Evolutionary conservation across 1,140 invertebrate species (phyloP).

Genomic region (Sycobia sp.): DNA sequence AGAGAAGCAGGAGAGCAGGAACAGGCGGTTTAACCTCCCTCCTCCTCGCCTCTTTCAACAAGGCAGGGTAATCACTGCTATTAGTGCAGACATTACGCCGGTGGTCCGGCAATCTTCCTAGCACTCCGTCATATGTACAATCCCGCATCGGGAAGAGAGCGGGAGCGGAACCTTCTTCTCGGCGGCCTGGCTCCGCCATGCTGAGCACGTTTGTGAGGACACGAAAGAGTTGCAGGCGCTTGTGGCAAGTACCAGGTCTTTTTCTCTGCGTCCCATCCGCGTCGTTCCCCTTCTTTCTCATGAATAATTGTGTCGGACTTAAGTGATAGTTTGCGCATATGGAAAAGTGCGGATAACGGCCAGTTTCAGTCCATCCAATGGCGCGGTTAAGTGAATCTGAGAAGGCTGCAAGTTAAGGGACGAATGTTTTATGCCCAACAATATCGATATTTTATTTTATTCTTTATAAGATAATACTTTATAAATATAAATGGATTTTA

Average conservation of each 20-base stretch:
- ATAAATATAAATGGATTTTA: no score
- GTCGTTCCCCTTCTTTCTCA: no score
- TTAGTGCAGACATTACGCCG: conserved; percentile 61
- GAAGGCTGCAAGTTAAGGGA: background rate
- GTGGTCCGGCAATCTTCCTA: conserved; percentile 51
- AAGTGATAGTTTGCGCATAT: conserved; percentile 26
- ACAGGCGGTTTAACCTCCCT: conserved; percentile 17
- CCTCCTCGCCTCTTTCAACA: conserved; percentile 45
- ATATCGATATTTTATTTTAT: no score
- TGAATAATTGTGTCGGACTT: conserved; percentile 29
- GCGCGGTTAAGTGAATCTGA: conserved; percentile 9
- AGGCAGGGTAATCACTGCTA: conserved; percentile 61
- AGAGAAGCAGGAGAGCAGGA: conserved; percentile 42
- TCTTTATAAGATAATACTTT: no score
- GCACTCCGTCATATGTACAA: conserved; percentile 26
- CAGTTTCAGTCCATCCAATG: background rate
- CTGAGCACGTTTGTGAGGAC: background rate
- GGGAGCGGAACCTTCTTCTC: no score
- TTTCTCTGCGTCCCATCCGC: background rate
- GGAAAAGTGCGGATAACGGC: conserved; percentile 30
- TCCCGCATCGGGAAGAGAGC: no score
- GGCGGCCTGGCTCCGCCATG: background rate
- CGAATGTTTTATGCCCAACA: no score
- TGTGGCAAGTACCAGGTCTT: no score
- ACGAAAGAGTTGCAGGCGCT: background rate